These are phyloP conservation scores for Aramus guarauna DNA, from an alignment of 2,113 vertebrate species.

Conservation along the genomic window DNA sequence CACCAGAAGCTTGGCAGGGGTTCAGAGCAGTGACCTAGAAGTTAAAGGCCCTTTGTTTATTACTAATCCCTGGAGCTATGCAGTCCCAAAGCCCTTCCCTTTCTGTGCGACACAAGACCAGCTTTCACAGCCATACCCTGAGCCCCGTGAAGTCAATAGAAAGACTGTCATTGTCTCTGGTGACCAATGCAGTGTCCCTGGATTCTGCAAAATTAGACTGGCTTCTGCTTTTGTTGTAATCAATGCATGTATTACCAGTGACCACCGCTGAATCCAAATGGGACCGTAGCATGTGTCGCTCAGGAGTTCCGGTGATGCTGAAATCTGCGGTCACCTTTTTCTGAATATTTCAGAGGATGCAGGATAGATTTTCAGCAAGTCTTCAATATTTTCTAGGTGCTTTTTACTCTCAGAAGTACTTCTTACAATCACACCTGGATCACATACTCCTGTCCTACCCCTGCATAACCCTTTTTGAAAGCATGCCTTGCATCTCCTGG, in stretches of 20 bases:
- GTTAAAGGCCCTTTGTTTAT: constrained; percentile 60
- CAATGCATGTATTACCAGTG: constrained; percentile 20
- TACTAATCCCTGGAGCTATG: constrained; percentile 57
- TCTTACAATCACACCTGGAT: background rate
- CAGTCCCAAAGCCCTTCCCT: constrained; percentile 55
- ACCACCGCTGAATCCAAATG: background rate
- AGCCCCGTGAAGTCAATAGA: constrained; percentile 35
- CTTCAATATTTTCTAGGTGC: background rate
- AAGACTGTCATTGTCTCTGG: constrained; percentile 56
- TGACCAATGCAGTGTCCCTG: constrained; percentile 20
- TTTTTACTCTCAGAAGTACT: background rate
- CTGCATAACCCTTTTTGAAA: background rate
- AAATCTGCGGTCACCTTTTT: background rate
- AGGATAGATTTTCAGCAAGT: background rate
- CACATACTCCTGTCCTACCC: background rate
- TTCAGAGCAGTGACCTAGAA: constrained; percentile 54
- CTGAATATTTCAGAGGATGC: background rate
- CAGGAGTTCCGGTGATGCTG: background rate
- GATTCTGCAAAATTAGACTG: constrained; percentile 38
- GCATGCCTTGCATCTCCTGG: background rate
- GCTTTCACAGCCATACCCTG: constrained; percentile 33
- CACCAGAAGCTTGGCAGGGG: constrained; percentile 32
- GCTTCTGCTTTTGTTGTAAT: constrained; percentile 52
- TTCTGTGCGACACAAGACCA: constrained; percentile 60
- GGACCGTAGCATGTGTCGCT: background rate